These are phyloP conservation scores for Agapornis roseicollis DNA, from an alignment of 2,113 vertebrate genomes.

Conservation along the genomic window DNA sequence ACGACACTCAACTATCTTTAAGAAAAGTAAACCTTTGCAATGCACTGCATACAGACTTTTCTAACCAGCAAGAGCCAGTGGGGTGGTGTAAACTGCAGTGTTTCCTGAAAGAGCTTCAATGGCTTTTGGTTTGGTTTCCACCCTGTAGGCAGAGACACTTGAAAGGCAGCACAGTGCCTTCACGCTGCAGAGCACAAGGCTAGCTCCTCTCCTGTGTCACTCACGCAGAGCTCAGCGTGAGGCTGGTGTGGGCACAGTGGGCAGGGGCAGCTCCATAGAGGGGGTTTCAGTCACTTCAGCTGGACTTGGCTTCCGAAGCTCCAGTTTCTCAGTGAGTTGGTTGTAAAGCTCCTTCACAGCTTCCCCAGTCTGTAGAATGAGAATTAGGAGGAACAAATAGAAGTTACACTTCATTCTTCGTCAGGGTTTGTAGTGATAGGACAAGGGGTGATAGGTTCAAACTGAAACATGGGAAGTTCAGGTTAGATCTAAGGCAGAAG, in stretches of 20 bases:
- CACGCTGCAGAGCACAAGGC: neutral
- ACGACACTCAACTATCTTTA: neutral
- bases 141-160: neutral
- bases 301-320: slow-evolving; percentile 85
- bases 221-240: slow-evolving; percentile 45
- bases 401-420: neutral
- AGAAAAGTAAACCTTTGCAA: slow-evolving; percentile 28
- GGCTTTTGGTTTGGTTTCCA: neutral
- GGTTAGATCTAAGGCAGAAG: neutral
- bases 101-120: neutral
- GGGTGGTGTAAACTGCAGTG: neutral
- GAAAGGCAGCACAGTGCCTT: neutral
- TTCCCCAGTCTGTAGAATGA: slow-evolving; percentile 82
- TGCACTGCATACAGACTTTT: neutral
- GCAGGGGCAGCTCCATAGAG: slow-evolving; percentile 87
- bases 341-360: slow-evolving; percentile 89
- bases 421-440: neutral
- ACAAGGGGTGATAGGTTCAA: neutral
- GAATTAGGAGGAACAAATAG: neutral
- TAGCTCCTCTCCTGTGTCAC: neutral
- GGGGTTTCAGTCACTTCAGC: slow-evolving; percentile 76
- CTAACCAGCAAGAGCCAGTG: neutral
- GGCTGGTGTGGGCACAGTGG: slow-evolving; percentile 74
- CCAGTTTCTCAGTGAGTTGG: slow-evolving; percentile 87
- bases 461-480: neutral